Percentiles rank a stretch among this genome's conserved stretches.
Conservation (phyloP, 2,888 invertebrate genomes). For the Drosophila mettleri region DNA sequence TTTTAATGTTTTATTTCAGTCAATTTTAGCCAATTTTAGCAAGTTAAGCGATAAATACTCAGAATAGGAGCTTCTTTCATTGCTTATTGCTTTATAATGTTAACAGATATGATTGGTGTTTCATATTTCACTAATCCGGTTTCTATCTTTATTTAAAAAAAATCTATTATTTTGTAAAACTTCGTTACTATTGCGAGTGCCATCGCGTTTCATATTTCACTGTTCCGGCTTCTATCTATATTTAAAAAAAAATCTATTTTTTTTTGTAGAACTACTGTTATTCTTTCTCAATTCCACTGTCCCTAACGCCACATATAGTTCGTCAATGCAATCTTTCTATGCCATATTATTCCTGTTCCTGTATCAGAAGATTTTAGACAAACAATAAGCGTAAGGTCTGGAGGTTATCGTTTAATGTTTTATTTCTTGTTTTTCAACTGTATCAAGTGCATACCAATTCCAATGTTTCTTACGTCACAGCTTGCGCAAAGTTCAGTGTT, state of each 20-base stretch:
- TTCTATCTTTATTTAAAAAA: background rate
- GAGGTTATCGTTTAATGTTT: conserved; percentile 1
- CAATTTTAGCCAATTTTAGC: background rate
- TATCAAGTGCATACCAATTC: background rate
- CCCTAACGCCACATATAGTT: no score
- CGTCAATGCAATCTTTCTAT: background rate
- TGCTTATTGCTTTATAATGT: background rate
- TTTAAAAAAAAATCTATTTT: no score
- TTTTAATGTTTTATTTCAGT: background rate
- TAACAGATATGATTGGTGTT: background rate
- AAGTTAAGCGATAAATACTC: no score
- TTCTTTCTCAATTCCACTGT: background rate
- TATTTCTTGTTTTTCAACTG: conserved; percentile 1
- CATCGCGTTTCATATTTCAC: background rate
- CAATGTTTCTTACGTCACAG: background rate
- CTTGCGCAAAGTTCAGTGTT: conserved; percentile 1
- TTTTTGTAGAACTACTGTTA: no score
- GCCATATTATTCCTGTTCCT: background rate
- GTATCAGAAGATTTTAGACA: background rate
- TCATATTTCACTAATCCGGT: no score
- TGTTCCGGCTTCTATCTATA: background rate
- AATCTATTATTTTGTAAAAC: no score
- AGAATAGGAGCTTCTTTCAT: background rate
- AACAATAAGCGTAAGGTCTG: background rate
- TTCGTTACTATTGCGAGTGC: no score